Evolutionary conservation across 2,797 vertebrate species (phyloP), one percentile per base, ranked within the genome.

Genomic region (Octomys mimax): DNA sequence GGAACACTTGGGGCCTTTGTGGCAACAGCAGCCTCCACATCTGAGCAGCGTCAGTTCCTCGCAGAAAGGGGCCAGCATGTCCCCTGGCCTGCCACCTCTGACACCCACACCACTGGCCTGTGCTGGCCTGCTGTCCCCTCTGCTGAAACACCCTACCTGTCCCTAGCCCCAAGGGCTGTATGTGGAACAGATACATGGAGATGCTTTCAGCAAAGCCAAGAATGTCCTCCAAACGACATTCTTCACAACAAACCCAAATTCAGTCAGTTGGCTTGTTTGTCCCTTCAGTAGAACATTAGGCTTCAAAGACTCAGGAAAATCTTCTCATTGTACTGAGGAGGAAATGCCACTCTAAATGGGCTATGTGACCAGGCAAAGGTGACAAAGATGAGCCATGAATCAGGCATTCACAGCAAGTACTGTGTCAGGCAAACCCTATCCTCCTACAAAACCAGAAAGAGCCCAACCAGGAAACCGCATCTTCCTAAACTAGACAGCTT

Each of bases 171-270:
- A 10, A 21, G 59, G 19, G 42, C 33, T 87, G 2, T 8, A 6
- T 52, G 54, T 57, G 81, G 87, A 92, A 46, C 33, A n/a, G 42
- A 54, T 59, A 92, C 81, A 88, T 61, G 36, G 70, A 68, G 64
- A 84, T 42, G 39, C 28, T 91, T 57, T 68, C 1, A 52, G 78
- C 54, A 87, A 79, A 90, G 39, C 70, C 46, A 78, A 93, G 66
- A 71, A 80, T 49, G 18, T 49, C 87, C 93, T 88, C 59, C 22
- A 59, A 83, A 75, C 52, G 46, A 36, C 39, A 66, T 39, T 68
- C 61, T 85, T 94, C 75, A 52, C 31, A 82, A 4, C 77, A 88
- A 89, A 84, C 24, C 14, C 39, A 59, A 46, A 92, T 75, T 86
- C 39, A 78, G 4, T 24, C 4, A n/a, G 36, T 9, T 31, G 19